Conservation (phyloP, 2,113 vertebrate species). For the Taurulus bubalis region DNA sequence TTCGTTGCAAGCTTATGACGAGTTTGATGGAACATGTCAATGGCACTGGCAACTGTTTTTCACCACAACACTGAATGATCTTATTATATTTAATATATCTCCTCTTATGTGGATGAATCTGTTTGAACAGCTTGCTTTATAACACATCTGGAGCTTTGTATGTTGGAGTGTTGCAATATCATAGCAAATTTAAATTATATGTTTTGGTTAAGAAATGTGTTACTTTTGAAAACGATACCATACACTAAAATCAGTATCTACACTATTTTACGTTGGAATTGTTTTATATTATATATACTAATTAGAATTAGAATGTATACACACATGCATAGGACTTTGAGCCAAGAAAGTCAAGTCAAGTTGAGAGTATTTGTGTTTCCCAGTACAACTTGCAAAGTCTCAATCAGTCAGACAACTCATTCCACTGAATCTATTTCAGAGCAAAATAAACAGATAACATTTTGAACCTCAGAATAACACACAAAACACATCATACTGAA, state of each 20-base stretch:
- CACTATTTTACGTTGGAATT: background rate
- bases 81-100: conserved; percentile 16
- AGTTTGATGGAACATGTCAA: conserved; percentile 64
- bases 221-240: background rate
- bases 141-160: background rate
- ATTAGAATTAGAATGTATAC: background rate
- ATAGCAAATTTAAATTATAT: too few relatives aligned
- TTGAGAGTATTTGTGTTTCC: too few relatives aligned
- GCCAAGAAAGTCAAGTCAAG: too few relatives aligned
- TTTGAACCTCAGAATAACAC: background rate
- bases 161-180: too few relatives aligned
- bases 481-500: background rate
- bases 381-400: background rate
- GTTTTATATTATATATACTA: background rate
- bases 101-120: background rate
- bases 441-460: background rate
- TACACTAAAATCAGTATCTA: background rate
- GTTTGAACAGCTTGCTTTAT: background rate
- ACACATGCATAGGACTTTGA: conserved; percentile 1
- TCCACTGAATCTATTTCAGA: conserved; percentile 1
- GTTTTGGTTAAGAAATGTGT: background rate
- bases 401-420: background rate
- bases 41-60: conserved; percentile 29
- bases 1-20: conserved; percentile 59
- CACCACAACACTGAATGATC: conserved; percentile 31